Conservation (phyloP, 2,888 invertebrate genomes). For the Clunio marinus region DNA sequence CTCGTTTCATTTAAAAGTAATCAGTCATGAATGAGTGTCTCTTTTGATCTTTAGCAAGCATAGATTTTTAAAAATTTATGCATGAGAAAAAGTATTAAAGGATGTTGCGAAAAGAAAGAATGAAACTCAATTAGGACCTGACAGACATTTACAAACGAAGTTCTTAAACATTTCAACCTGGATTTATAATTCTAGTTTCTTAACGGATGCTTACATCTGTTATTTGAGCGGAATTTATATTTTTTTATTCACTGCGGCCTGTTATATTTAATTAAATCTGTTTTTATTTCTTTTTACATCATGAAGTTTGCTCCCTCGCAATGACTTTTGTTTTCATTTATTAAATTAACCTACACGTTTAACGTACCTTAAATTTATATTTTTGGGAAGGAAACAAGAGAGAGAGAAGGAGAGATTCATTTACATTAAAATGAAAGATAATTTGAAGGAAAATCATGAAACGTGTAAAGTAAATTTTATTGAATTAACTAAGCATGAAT, state of each 20-base stretch:
- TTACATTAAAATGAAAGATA: too few species aligned
- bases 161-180: too few species aligned
- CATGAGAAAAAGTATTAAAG: too few species aligned
- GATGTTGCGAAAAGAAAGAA: too few species aligned
- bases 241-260: constrained; percentile 5
- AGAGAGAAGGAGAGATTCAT: too few species aligned
- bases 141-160: too few species aligned
- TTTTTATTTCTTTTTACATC: not conserved
- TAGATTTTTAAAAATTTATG: too few species aligned
- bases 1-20: too few species aligned
- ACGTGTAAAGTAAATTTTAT: not conserved
- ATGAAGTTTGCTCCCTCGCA: not conserved
- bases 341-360: not conserved
- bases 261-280: constrained; percentile 11
- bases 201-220: not conserved
- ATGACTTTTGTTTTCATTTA: not conserved
- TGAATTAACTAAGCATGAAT: not conserved
- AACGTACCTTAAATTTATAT: constrained; percentile 7
- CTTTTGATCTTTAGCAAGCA: too few species aligned
- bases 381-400: not conserved
- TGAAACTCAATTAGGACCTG: too few species aligned
- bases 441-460: too few species aligned
- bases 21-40: too few species aligned
- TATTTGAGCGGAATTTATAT: not conserved
- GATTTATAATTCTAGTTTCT: not conserved